Evolutionary conservation across 2,797 vertebrate species (phyloP).

Genomic region (Alfaro cultratus): DNA sequence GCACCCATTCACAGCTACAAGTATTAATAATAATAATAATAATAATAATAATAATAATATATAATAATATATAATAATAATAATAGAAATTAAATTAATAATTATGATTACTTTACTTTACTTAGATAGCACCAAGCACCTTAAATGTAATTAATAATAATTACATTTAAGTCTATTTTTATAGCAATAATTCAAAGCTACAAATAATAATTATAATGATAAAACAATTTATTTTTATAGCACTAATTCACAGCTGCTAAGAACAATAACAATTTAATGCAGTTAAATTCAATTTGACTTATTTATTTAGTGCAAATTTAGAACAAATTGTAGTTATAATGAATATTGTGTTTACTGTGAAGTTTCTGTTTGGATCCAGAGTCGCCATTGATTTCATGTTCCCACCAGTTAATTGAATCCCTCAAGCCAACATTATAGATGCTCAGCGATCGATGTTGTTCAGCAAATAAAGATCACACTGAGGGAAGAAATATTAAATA

Average conservation of each 20-base stretch:
- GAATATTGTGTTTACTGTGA: not conserved
- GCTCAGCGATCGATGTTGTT: constrained; percentile 16
- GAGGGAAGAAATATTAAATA: not conserved
- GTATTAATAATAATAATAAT: not conserved
- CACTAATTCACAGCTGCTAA: not conserved
- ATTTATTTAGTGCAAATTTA: not conserved
- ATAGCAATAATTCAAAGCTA: not conserved
- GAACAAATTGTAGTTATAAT: not conserved
- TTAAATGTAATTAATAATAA: no score
- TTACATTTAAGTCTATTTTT: no score
- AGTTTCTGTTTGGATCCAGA: constrained; percentile 6
- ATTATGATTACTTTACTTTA: not conserved
- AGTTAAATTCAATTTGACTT: not conserved
- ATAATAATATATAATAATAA: no score
- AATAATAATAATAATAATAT: not conserved
- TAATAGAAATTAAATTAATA: not conserved
- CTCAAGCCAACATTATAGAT: constrained; percentile 1
- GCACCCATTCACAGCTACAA: not conserved
- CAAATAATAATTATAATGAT: not conserved
- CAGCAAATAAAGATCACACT: not conserved
- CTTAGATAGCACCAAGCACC: not conserved
- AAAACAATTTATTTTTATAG: not conserved
- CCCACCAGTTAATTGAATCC: constrained; percentile 23
- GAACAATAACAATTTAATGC: not conserved
- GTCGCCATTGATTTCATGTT: constrained; percentile 20